A percentile compares a stretch with the other conserved stretches of the same genome.
Conservation (phyloP, 2,888 invertebrate species). For the Drosophila falleni region DNA sequence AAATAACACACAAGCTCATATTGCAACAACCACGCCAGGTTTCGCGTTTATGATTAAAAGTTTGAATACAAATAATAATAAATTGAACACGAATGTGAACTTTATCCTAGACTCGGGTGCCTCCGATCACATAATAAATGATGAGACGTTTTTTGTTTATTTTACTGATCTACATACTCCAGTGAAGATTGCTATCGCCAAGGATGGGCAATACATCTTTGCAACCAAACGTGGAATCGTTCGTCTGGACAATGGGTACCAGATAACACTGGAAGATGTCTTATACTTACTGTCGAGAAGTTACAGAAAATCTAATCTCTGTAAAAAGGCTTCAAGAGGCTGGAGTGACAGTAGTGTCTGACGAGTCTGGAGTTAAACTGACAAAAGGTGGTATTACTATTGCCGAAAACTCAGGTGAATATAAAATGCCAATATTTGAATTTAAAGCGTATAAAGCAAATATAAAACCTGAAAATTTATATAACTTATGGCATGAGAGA, state of each 20-base stretch:
- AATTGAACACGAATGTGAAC: background rate
- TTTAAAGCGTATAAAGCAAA: background rate
- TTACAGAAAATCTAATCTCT: background rate
- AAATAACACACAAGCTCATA: constrained; percentile 13
- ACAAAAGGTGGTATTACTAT: background rate
- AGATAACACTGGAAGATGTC: constrained; percentile 1
- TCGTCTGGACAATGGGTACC: background rate
- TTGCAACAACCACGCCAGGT: constrained; percentile 9
- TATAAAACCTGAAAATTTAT: background rate
- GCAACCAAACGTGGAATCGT: constrained; percentile 1
- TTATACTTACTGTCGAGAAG: background rate
- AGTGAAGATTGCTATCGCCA: constrained; percentile 3
- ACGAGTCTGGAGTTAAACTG: background rate
- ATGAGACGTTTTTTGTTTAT: background rate
- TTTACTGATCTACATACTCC: background rate
- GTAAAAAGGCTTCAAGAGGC: background rate
- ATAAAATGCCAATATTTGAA: background rate
- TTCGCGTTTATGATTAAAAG: constrained; percentile 20
- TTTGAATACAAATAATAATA: background rate
- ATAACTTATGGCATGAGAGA: no score
- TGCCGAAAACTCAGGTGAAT: background rate
- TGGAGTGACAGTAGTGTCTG: background rate
- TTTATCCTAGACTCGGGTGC: constrained; percentile 11
- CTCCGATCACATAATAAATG: background rate
- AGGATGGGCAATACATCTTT: background rate